Base-by-base conservation (phyloP, 2,797 vertebrate genomes). In the Brachyalestes nurse region DNA sequence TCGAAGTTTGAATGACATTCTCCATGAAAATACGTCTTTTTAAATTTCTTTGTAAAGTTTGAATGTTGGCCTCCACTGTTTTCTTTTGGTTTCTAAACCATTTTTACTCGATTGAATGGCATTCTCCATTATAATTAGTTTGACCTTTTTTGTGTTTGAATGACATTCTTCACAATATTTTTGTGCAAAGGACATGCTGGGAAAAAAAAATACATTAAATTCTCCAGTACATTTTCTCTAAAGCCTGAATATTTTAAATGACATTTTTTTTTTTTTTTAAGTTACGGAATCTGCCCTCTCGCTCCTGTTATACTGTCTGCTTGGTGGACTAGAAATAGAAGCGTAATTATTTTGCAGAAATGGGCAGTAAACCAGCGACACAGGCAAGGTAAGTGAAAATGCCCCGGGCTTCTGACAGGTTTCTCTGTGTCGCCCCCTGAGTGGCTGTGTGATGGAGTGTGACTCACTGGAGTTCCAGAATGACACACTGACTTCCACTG, bases 401-500 rank as follows among this genome's bases (percentile, higher is more conserved):
- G n/a, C 49, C 38, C 53, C 55, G 38, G 10, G 38, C 34, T 60
- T 45, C 72, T 74, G 34, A 74, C 19, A 58, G 71, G 53, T 58
- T 25, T 40, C 28, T 60, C 10, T 74, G 53, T 23, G 34, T 60
- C 34, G 14, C n/a, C 12, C 25, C 53, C 49, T 57, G 42, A n/a
- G 51, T 72, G 47, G 28, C 53, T 38, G 71, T 5, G 40, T 47
- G 65, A 67, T 67, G 38, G 65, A 67, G 42, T n/a, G 19, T 67
- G 67, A 70, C 42, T 70, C 64, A 70, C 42, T 21, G 10, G 42
- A 21, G 42, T 70, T 51, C 23, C 67, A 70, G 42, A 70, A 58
- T 74, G 72, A 60, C 55, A 60, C 55, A 58, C 42, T 72, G 70
- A 57, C 55, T 12, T 74, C 55, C 72, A 74, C 7, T 34, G 55